A percentile compares a stretch with the other conserved stretches of the same genome.
Conservation (phyloP, 2,797 vertebrate species). For the Enteromius mattozi region DNA sequence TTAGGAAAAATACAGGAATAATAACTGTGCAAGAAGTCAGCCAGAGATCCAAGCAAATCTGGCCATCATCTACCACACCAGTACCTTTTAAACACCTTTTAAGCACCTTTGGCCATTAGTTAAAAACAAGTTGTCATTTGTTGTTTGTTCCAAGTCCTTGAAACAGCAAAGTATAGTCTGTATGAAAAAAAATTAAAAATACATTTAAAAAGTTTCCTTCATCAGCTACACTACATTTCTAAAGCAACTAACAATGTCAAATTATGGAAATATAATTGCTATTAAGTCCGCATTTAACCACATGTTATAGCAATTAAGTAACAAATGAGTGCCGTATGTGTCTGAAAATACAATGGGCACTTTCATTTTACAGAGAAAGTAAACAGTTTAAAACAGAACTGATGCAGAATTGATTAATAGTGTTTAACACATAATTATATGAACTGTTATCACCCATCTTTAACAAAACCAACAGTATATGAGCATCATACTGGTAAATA, state of each 20-base stretch:
- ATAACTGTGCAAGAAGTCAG: not conserved
- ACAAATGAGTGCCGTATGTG: not conserved
- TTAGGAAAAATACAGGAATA: not conserved
- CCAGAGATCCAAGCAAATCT: not conserved
- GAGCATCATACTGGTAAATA: not conserved
- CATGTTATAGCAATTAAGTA: slow-evolving; percentile 3
- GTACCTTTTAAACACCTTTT: not conserved
- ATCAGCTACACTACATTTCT: not conserved
- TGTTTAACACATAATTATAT: slow-evolving; percentile 1
- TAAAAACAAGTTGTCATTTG: not conserved
- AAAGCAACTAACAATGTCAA: slow-evolving; percentile 12
- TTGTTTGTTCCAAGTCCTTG: slow-evolving; percentile 4
- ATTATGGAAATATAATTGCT: slow-evolving; percentile 13
- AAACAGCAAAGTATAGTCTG: not conserved
- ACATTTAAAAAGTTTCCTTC: not conserved
- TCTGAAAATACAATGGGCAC: not conserved
- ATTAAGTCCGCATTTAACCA: slow-evolving; percentile 17
- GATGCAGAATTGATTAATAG: not conserved
- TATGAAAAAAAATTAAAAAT: not conserved
- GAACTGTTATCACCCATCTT: not conserved
- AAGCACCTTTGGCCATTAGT: not conserved
- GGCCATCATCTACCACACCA: not conserved
- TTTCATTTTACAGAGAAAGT: not conserved
- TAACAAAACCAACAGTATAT: not conserved
- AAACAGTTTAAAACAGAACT: not conserved